Base-by-base conservation (phyloP, 1,140 invertebrate species). In the Dendroctonus ponderosae region DNA sequence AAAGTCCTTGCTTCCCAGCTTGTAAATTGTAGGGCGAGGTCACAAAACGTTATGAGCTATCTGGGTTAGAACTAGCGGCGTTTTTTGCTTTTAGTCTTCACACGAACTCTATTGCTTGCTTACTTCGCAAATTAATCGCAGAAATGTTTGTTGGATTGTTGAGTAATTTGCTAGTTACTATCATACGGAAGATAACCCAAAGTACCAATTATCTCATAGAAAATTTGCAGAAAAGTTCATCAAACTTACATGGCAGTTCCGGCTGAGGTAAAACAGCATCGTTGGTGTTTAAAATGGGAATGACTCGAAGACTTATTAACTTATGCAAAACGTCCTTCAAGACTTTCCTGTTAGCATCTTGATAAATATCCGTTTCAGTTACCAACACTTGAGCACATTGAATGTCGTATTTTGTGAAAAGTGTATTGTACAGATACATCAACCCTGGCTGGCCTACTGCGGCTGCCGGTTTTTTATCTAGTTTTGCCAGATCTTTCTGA, bases 261-360 rank as follows among this genome's bases (percentile, higher is more conserved):
- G 62, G 62, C 48, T 65, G 62, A 6, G 62, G 53, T 39, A 65
- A 49, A 14, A 65, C 62, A 8, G 53, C 62, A 58, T 65, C 62
- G 40, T 65, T 65, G 26, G 62, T 65, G 40, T 65, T 65, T 44
- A 65, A 58, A 40, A 65, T 49, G 8, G 62, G 62, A 38, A 65
- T 58, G 5, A 65, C 54, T 57, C 62, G 46, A 6, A 49, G n/a
- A 2, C 40, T 7, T 12, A 65, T 37, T 8, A 65, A 39, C 6
- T 57, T 43, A 39, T 40, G 48, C 4, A 65, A 14, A 8, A 46
- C 52, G 7, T 57, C 43, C 8, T 53, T 65, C 5, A 65, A 38
- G 7, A 57, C 54, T 12, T 57, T 39, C 40, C 62, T 38, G 38
- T 65, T 65, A 14, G 7, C 37, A 37, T 65, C 62, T n/a, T 65